Conservation (phyloP, 2,888 invertebrate species). For the Buathra laborator region DNA sequence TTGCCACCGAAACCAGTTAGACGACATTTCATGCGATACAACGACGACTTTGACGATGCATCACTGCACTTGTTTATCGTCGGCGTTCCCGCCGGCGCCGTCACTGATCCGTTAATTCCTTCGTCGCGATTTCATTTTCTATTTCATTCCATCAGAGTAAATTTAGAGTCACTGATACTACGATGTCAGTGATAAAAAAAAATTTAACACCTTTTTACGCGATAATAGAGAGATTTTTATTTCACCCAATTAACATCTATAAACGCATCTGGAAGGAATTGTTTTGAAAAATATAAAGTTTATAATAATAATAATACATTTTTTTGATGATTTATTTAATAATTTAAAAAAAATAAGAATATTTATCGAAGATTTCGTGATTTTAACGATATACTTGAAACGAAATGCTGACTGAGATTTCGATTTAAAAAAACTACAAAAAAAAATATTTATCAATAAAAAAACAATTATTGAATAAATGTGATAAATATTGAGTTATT, state of each 20-base stretch:
- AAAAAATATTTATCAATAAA: neutral
- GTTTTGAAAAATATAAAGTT: no score
- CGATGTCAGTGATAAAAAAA: no score
- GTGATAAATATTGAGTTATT: neutral
- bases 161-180: neutral
- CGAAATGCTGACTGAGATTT: no score
- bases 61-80: constrained; percentile 31
- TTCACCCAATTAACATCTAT: no score
- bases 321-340: neutral
- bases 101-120: neutral
- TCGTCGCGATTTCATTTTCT: neutral
- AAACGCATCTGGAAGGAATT: no score
- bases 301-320: no score
- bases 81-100: neutral
- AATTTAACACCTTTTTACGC: no score
- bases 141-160: neutral
- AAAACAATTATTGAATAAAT: neutral
- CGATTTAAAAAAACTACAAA: no score
- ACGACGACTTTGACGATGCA: constrained; percentile 14
- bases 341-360: neutral
- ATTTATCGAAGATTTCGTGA: no score
- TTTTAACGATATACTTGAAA: no score
- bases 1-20: constrained; percentile 20
- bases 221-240: no score
- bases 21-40: constrained; percentile 24